A percentile compares a stretch with the other conserved stretches of the same genome.
Evolutionary conservation across 2,113 vertebrate species (phyloP).

Genomic region (Notechis scutatus): DNA sequence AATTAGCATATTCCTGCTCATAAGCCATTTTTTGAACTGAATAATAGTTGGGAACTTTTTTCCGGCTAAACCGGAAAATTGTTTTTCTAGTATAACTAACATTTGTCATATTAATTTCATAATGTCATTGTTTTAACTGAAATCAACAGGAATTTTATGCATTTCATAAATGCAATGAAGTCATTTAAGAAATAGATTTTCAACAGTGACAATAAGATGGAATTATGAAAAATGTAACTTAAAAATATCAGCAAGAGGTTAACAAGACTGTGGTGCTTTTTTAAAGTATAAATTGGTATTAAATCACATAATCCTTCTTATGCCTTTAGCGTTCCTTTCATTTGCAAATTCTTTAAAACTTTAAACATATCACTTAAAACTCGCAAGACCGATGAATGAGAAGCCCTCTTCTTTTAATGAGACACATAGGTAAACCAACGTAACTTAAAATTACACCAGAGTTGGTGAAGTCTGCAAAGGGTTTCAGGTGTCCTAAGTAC

Average conservation of each 20-base stretch:
- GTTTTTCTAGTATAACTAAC: not conserved
- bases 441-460: not conserved
- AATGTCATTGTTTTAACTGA: not conserved
- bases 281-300: not conserved
- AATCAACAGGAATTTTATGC: not conserved
- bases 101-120: not conserved
- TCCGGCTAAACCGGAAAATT: not conserved
- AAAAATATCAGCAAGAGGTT: not conserved
- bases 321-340: not conserved
- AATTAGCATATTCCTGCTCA: not conserved
- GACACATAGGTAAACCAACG: not conserved
- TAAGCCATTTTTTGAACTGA: not conserved
- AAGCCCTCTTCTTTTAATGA: not conserved
- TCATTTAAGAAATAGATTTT: not conserved
- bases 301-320: not conserved
- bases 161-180: not conserved
- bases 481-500: not conserved
- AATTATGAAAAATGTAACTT: not conserved
- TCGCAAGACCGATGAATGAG: not conserved
- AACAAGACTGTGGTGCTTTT: not conserved
- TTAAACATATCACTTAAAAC: not conserved
- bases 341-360: not conserved
- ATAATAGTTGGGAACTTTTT: not conserved
- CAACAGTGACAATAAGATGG: not conserved
- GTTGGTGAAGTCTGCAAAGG: not conserved